Base-by-base conservation (phyloP, 2,888 invertebrate genomes). In the Latrodectus elegans region DNA sequence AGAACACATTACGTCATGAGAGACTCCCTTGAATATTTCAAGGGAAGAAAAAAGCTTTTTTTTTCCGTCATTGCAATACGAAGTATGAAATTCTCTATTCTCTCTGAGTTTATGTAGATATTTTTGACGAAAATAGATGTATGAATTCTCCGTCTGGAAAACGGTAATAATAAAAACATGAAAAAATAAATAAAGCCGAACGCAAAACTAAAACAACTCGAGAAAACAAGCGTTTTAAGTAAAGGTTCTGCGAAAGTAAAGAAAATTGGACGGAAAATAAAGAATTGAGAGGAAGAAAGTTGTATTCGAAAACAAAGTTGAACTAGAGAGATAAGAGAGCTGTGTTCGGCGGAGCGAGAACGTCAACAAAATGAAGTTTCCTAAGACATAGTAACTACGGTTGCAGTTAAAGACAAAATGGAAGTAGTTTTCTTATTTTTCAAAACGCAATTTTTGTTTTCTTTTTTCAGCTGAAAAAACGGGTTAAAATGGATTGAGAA, bases 381-480 rank as follows among this genome's bases (percentile, higher is more conserved):
- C 26, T 60, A 64, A 75, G 53, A 75, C 55, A 26, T 55, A 55
- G 74, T 64, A n/a, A 60, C 64, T 75, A 60, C 15, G 26, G 15
- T 15, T 60, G 74, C 55, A 60, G 74, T 75, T 75, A 60, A n/a
- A 51, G 17, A 53, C 72, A 60, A 75, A 75, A 75, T 64, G 74
- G 74, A 55, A 60, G 26, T 64, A 22, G 12, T 14, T 75, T 15
- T 73, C 60, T 60, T 60, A 15, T 60, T 15, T 60, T 60, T 60
- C n/a, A 12, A n/a, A 60, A 15, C 60, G 60, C 10, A 60, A 60
- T 9, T 60, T 38, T 60, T 60, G 60, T 15, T 15, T 60, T n/a
- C n/a, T n/a, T n/a, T n/a, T 60, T 11, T 12, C 0, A 60, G 60
- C 12, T 12, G 10, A 11, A 60, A n/a, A 60, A 60, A 60, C 12